Conservation (phyloP, 2,113 vertebrate genomes). For the Hemichromis elongatus region DNA sequence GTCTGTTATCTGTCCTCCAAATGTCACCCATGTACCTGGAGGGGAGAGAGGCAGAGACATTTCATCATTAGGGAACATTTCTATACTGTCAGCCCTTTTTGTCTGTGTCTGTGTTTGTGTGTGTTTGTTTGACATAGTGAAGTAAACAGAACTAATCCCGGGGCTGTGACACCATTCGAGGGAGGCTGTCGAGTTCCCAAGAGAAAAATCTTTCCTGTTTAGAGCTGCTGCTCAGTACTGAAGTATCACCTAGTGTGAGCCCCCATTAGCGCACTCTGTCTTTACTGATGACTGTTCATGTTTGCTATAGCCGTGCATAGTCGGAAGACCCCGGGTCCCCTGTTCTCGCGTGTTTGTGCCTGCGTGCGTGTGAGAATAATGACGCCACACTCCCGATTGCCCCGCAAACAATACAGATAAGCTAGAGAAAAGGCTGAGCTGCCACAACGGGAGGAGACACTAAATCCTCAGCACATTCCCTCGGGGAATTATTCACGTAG, state of each 20-base stretch:
- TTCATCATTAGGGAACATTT: not conserved
- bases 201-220: conserved; percentile 6
- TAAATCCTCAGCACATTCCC: conserved; percentile 11
- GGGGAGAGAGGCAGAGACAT: conserved; percentile 15
- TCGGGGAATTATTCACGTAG: conserved; percentile 26
- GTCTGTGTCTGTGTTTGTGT: not conserved
- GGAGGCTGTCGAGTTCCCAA: not conserved
- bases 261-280: not conserved
- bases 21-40: conserved; percentile 93
- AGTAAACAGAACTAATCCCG: conserved; percentile 18
- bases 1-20: conserved; percentile 90
- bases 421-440: conserved; percentile 18
- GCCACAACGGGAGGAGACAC: not conserved
- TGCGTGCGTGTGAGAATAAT: not conserved
- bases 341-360: not conserved
- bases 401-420: not conserved
- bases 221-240: not conserved
- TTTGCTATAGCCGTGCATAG: not conserved
- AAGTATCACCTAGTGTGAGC: conserved; percentile 1
- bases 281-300: not conserved
- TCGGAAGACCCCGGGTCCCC: not conserved
- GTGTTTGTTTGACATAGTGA: not conserved
- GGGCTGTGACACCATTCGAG: not conserved
- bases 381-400: not conserved
- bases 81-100: not conserved